Evolutionary conservation across 1,140 invertebrate genomes (phyloP), one percentile per base, ranked within the genome.

Genomic region (Probaryconus sp.): DNA sequence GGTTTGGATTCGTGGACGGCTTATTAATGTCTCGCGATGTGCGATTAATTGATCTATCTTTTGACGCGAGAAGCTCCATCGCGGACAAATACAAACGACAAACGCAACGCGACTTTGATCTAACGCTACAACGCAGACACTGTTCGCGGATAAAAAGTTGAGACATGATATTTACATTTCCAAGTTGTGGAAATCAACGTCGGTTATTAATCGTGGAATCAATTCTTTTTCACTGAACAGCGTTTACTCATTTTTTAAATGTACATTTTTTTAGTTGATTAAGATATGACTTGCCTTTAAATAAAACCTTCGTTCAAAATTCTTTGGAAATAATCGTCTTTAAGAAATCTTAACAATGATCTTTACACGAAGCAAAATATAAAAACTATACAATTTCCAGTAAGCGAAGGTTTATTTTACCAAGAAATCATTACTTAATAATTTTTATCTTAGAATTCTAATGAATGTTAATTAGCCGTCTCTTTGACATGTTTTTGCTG

Each of bases 11-110:
- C 35, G 33, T 51, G 40, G 21, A 58, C 68, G 42, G 51, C 51
- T 72, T 72, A 72, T 72, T 72, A 72, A 65, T 65, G 69, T 56
- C 53, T 43, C 35, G 69, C 53, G 53, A 65, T 60, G 16, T n/a
- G 38, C 61, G 60, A 72, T 72, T 72, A 72, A 72, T 65, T 53
- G 69, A 65, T 72, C 50, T 38, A 50, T 58, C 45, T 40, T 48
- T 35, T 16, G 43, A 50, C 40, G 48, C 47, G 40, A n/a, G n/a
- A 56, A 72, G 47, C 60, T 47, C 43, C 60, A 50, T 13, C 26
- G 9, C 45, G 40, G 26, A 63, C 42, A 24, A 64, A 64, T 33
- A 42, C 67, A 56, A 55, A 70, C 56, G 50, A 70, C 45, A 47
- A 61, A 53, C 65, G 50, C 43, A 37, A 42, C 50, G 56, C 48